Conservation (phyloP, 2,113 vertebrate species). For the Psilopogon haemacephalus region DNA sequence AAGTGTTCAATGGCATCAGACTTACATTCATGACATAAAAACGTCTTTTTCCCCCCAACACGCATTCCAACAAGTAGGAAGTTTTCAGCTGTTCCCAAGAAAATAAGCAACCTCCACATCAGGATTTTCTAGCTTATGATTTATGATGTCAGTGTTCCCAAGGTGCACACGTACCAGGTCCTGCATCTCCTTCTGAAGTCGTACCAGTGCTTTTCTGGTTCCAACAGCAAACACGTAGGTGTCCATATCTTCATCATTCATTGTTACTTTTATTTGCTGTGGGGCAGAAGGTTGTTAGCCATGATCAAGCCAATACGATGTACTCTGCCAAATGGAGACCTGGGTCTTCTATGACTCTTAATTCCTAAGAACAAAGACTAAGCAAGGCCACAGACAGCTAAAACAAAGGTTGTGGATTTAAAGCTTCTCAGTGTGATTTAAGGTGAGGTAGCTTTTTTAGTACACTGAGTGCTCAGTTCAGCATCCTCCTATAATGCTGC, state of each 20-base stretch:
- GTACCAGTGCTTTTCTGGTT: constrained; percentile 90
- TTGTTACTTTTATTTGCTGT: constrained; percentile 98
- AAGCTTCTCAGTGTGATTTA: neutral
- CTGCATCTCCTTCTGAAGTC: constrained; percentile 98
- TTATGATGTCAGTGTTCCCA: neutral
- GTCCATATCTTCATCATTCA: constrained; percentile 98
- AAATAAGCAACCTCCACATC: neutral
- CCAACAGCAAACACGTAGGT: constrained; percentile 96
- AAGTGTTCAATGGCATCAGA: neutral
- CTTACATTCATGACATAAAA: neutral
- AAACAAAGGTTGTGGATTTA: neutral
- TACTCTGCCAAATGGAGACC: neutral
- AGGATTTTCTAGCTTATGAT: neutral
- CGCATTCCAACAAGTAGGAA: neutral
- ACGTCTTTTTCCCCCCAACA: neutral
- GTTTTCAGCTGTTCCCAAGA: neutral
- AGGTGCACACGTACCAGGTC: constrained; percentile 82
- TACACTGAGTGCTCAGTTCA: neutral
- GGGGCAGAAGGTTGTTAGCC: neutral
- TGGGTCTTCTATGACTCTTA: neutral
- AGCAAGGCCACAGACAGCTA: neutral
- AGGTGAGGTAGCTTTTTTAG: neutral
- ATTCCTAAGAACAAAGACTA: neutral
- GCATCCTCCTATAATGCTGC: neutral
- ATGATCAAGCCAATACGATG: neutral